Conservation (phyloP, 1,140 invertebrate genomes). For the Halictus rubicundus region DNA sequence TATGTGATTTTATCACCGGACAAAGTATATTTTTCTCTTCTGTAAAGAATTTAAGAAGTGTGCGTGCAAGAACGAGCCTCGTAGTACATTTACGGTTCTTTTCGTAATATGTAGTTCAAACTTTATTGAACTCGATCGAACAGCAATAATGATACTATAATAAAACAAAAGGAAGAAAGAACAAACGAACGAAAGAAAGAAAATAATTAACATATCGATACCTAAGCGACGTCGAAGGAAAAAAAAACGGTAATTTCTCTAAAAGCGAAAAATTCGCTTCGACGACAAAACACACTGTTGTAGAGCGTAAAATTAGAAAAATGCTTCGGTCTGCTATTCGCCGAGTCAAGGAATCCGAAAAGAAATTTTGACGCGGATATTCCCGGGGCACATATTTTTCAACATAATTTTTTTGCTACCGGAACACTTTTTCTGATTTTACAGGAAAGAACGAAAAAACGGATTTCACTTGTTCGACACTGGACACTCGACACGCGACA, state of each 20-base stretch:
- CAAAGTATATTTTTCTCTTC: constrained; percentile 8
- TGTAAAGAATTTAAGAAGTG: neutral
- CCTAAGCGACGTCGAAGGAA: neutral
- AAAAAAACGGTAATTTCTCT: constrained; percentile 1
- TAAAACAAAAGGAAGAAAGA: no score
- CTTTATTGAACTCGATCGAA: neutral
- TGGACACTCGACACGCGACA: no score
- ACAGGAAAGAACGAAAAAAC: constrained; percentile 7
- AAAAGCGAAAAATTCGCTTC: constrained; percentile 1
- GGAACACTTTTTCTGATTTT: constrained; percentile 43
- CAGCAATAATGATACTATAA: constrained; percentile 11
- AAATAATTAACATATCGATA: constrained; percentile 49
- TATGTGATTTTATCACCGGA: neutral
- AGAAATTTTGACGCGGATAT: constrained; percentile 37
- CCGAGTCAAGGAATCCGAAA: constrained; percentile 17
- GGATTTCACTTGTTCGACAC: neutral
- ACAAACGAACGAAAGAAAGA: no score
- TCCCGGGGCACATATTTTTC: constrained; percentile 28
- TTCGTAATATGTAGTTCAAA: neutral
- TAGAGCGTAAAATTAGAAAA: constrained; percentile 10
- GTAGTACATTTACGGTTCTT: neutral
- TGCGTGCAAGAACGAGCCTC: neutral
- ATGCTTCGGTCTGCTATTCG: constrained; percentile 16
- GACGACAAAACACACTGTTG: constrained; percentile 21
- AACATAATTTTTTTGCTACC: constrained; percentile 41